Percentiles rank a stretch among this genome's conserved stretches.
phyloP scores from a whole-genome alignment of 2,888 invertebrate species.

The Maniola hyperantus region DNA sequence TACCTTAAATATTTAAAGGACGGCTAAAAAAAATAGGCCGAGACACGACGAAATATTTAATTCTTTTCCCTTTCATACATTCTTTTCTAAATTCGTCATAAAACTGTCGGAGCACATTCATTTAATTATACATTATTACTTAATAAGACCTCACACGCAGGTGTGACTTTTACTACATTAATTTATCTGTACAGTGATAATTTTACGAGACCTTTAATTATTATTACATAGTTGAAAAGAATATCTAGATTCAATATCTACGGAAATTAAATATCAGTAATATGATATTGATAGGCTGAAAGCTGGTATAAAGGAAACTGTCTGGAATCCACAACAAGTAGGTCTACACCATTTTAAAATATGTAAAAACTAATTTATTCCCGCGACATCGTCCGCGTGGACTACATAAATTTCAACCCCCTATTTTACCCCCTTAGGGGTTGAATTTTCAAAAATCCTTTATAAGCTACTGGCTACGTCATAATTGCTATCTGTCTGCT shows the following conservation, averaged over 20 bases:
- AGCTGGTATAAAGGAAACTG: conserved; percentile 24
- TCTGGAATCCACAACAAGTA: conserved; percentile 18
- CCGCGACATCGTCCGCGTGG: no score
- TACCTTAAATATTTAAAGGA: neutral
- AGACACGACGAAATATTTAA: conserved; percentile 83
- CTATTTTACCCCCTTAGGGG: no score
- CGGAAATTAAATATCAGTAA: conserved; percentile 48
- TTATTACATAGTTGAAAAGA: conserved; percentile 71
- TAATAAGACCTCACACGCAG: conserved; percentile 79
- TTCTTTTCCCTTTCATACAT: conserved; percentile 79
- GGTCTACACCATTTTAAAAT: neutral
- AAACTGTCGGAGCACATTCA: conserved; percentile 82
- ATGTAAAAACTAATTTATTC: no score
- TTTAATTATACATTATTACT: conserved; percentile 78
- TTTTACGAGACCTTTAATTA: conserved; percentile 80
- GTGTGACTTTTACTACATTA: conserved; percentile 79
- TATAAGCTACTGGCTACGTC: no score
- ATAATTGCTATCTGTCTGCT: no score
- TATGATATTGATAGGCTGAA: neutral
- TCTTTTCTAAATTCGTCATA: conserved; percentile 82
- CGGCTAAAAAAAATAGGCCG: conserved; percentile 46
- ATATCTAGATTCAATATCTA: conserved; percentile 67
- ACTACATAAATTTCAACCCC: no score
- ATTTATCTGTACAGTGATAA: conserved; percentile 81
- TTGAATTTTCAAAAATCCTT: no score